phyloP scores from a whole-genome alignment of 2,797 vertebrate genomes.

The Nyctalus aviator region DNA sequence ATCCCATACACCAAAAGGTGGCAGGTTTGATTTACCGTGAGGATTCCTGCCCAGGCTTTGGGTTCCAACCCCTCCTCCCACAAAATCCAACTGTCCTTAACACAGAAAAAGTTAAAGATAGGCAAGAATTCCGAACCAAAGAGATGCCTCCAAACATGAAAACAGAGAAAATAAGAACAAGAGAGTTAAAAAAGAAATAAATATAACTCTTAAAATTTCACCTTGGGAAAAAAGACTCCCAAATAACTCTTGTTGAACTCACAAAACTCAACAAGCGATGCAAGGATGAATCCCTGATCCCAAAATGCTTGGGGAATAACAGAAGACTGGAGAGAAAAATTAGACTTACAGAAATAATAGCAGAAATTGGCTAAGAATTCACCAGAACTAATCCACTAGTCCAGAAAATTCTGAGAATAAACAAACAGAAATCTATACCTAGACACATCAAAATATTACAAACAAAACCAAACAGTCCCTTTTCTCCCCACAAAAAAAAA shows the following conservation, averaged over 20 bases:
- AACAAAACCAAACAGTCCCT: not conserved
- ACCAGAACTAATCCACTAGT: not conserved
- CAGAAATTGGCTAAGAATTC: not conserved
- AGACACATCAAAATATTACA: not conserved
- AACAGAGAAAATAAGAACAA: not conserved
- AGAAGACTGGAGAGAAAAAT: not conserved
- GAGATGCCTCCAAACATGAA: not conserved
- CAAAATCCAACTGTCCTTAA: not conserved
- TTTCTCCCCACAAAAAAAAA: not conserved
- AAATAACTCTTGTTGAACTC: not conserved
- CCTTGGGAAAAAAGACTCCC: not conserved
- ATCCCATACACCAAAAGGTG: too few species aligned
- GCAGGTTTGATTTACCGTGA: too few species aligned
- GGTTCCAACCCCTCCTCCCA: too few species aligned
- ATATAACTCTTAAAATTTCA: not conserved
- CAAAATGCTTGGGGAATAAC: not conserved
- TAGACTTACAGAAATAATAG: not conserved
- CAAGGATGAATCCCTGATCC: conserved; percentile 1
- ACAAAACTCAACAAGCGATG: not conserved
- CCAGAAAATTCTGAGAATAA: not conserved
- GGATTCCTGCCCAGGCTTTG: too few species aligned
- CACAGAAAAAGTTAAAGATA: conserved; percentile 16
- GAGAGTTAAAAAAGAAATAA: not conserved
- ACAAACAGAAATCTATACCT: not conserved
- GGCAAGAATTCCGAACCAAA: conserved; percentile 9